Base-by-base conservation (phyloP, 2,888 invertebrate genomes). In the Nebria brevicollis region DNA sequence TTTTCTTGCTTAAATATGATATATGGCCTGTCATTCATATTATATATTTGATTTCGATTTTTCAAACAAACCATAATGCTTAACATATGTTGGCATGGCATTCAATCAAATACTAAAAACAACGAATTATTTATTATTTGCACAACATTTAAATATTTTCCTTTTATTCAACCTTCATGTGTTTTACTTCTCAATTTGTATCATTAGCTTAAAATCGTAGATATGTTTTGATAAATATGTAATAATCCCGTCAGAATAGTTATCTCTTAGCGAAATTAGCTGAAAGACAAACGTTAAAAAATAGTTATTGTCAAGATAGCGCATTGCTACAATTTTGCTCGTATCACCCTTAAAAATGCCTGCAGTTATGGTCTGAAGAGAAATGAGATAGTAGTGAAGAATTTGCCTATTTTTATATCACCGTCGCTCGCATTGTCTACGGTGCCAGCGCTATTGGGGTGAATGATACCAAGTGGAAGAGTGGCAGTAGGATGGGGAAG, bases 391-490 rank as follows among this genome's bases (percentile, higher is more conserved):
- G 54, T 54, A 8, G 6, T 54, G 54, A 3, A 54, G 54, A 54
- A 54, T 54, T 54, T 54, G 54, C 54, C 54, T 54, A 54, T 54
- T 54, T 54, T 54, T 54, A 54, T 54, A 34, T 70, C 26, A 26
- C 25, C 70, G n/a, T 72, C 66, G 66, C 26, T 70, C 25, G 70
- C 70, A 70, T 70, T 70, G 20, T 11, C 15, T 34, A 70, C 25
- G 70, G 20, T 20, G 70, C 54, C 13, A 54, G 54, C 54, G 13
- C 13, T 54, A 11, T 25, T 25, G 70, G 70, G 20, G 70, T n/a
- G 70, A 34, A 34, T 66, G 70, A 70, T 70, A 34, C 34, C 25
- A 70, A 70, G 66, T 66, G 66, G 20, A 70, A 34, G 34, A 26
- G 70, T 70, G 42, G 11, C 41, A 72, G 72, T 10, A 13, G 72